phyloP scores from a whole-genome alignment of 1,140 invertebrate genomes.

The Scaptomyza hsui region DNA sequence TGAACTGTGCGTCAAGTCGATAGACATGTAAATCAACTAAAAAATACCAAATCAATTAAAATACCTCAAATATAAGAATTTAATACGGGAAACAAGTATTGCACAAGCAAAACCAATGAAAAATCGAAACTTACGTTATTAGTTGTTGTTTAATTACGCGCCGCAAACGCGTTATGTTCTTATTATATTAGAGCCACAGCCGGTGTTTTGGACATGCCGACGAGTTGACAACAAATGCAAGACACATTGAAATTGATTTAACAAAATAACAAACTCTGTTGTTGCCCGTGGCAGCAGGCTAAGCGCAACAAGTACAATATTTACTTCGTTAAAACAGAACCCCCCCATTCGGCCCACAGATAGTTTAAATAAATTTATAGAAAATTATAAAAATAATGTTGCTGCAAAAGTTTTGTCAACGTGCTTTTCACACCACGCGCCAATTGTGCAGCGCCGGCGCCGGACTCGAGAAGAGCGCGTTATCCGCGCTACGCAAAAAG shows the following conservation, averaged over 20 bases:
- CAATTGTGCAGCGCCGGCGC: conserved; percentile 63
- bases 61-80: background rate
- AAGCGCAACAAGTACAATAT: conserved; percentile 36
- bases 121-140: conserved; percentile 19
- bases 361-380: background rate
- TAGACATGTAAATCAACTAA: conserved; percentile 23
- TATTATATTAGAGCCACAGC: conserved; percentile 18
- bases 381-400: conserved; percentile 32
- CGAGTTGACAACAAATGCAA: conserved; percentile 59
- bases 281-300: conserved; percentile 60
- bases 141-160: conserved; percentile 32
- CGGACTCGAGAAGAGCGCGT: conserved; percentile 86
- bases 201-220: conserved; percentile 40
- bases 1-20: conserved; percentile 25
- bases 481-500: conserved; percentile 94
- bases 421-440: conserved; percentile 83
- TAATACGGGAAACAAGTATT: conserved; percentile 39
- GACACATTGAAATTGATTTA: conserved; percentile 61
- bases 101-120: conserved; percentile 30
- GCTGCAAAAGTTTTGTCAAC: conserved; percentile 55
- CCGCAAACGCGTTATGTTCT: conserved; percentile 43
- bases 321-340: background rate
- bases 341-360: background rate
- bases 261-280: conserved; percentile 31
- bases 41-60: conserved; percentile 14